Base-by-base conservation (phyloP, 2,797 vertebrate genomes). In the Paedocypris micromegethes region DNA sequence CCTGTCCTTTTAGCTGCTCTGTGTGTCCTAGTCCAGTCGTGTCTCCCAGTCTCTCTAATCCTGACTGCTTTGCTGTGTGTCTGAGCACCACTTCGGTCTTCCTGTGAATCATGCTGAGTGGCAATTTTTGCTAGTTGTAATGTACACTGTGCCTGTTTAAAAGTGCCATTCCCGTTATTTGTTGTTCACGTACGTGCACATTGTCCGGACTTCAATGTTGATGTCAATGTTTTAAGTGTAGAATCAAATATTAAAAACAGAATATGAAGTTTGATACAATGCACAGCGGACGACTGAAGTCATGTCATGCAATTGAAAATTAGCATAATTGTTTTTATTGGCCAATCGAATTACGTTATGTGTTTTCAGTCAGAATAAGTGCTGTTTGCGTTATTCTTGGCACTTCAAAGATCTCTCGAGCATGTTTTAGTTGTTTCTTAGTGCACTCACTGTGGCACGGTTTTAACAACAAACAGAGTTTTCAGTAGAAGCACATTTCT, bases 61-160 rank as follows among this genome's bases (percentile, higher is more conserved):
- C 66, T 38, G 62, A 67, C 66, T 72, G 76, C 73, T 72, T 69
- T 42, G 48, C 58, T 71, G 54, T 75, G 59, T 78, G 73, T 73
- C 70, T 74, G 63, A 75, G 58, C 68, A 57, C 67, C 70, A 75
- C 66, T 52, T 75, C 66, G 56, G 52, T 39, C 53, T 51, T 68
- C 68, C 42, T 70, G 53, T 70, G 64, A 53, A 57, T 67, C 66
- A 51, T 70, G 60, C 42, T 57, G 45, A 71, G 37, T 72, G 54
- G 8, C n/a, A 2, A 50, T 49, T 46, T 38, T 53, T 5, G 58
- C 40, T 52, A 23, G 7, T 69, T 70, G 45, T 48, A 61, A 69
- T 54, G 43, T 53, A 54, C 1, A 4, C 49, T 41, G 9, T 68
- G 9, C 42, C 23, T 23, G 23, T 23, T 23, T 54, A 52, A 57